phyloP scores from a whole-genome alignment of 2,797 vertebrate genomes.

The Dryobates pubescens region DNA sequence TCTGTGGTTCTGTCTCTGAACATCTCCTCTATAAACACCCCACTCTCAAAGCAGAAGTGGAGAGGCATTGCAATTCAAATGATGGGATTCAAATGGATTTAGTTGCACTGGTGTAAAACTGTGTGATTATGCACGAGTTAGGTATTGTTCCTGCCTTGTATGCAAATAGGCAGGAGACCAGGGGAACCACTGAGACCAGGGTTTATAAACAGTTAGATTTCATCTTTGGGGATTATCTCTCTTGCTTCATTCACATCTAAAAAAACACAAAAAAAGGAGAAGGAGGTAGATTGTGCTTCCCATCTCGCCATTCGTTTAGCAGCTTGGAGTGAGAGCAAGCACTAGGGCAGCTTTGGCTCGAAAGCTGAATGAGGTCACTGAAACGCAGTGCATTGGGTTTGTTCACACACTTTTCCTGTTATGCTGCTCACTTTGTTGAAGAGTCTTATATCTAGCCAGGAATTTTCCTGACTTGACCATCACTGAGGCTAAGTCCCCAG shows the following conservation, averaged over 20 bases:
- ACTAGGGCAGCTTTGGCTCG: neutral
- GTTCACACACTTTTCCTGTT: neutral
- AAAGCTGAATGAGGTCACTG: neutral
- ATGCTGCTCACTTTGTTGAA: neutral
- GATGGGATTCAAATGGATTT: conserved; percentile 20
- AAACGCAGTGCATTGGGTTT: neutral
- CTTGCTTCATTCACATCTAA: neutral
- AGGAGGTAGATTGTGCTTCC: neutral
- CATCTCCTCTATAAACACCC: neutral
- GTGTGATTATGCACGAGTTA: neutral
- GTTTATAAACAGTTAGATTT: conserved; percentile 24
- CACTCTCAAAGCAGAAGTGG: conserved; percentile 38
- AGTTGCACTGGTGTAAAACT: conserved; percentile 46
- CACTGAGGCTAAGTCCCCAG: neutral
- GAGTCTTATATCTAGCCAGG: neutral
- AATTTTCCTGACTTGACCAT: neutral
- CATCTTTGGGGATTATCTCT: neutral
- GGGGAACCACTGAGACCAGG: neutral
- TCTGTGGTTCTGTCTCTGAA: conserved; percentile 33
- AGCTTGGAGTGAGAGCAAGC: neutral
- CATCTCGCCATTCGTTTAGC: neutral
- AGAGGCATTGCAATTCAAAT: conserved; percentile 54
- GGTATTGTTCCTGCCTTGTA: conserved; percentile 15
- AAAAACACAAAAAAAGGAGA: neutral
- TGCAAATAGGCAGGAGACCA: neutral